Evolutionary conservation across 2,113 vertebrate genomes (phyloP), one percentile per base, ranked within the genome.

Genomic region (Connochaetes taurinus): DNA sequence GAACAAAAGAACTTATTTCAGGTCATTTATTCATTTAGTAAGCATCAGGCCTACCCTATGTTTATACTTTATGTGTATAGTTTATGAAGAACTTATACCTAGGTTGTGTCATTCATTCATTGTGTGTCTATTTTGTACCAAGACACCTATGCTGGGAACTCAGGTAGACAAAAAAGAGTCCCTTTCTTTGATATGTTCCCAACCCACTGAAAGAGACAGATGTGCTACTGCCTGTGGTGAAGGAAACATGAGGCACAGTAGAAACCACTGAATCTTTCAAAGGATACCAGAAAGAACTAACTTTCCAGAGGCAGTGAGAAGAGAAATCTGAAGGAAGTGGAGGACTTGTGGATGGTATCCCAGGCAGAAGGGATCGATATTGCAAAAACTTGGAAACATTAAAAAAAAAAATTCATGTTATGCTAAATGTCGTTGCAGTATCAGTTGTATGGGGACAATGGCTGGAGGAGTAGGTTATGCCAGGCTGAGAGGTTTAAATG

Each of bases 171-270:
- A 64, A 80, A 47, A 93, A 80, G 27, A 84, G 43, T 86, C 43
- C 53, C 33, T 93, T 93, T 93, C 45, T 97, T 47, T 94, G 60
- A 64, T 64, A 84, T 89, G 43, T 86, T 98, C 14, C 85, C 17
- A 91, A 33, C 31, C 33, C 33, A 76, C 10, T 47, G n/a, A 93
- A 81, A n/a, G 76, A 97, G 89, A 94, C 13, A 76, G 45, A 36
- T 47, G 23, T 93, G 86, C 64, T 74, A 29, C 55, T 47, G 36
- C 47, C 58, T 97, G 45, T 83, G 52, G 74, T 90, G 64, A 92
- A 88, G 50, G 81, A 92, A 88, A 64, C 74, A 78, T 80, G 58
- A 96, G 25, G 45, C 60, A 74, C 50, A 80, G 62, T 27, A 87
- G 71, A 95, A 94, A 89, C 43, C 88, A 52, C n/a, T 81, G 40